Conservation (phyloP, 2,888 invertebrate genomes). For the Nipponacmea schrenckii region DNA sequence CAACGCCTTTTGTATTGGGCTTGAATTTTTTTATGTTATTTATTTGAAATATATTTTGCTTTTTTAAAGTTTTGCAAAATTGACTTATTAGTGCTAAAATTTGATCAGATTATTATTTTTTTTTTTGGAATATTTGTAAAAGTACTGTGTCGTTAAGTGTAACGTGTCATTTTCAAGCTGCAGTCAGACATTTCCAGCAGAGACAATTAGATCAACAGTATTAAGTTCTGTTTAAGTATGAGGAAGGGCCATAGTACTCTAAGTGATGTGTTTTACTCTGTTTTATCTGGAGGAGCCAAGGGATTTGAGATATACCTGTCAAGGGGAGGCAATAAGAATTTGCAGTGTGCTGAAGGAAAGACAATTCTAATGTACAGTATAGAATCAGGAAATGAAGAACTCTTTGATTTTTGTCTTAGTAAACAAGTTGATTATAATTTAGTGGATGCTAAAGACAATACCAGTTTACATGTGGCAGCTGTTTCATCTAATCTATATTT, state of each 20-base stretch:
- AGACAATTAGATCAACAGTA: no score
- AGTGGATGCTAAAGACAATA: not conserved
- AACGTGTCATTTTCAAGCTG: no score
- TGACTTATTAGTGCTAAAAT: no score
- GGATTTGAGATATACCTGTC: not conserved
- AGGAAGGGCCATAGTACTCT: not conserved
- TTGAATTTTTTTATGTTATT: no score
- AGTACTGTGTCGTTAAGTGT: no score
- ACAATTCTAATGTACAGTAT: slow-evolving; percentile 1
- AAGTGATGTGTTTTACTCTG: slow-evolving; percentile 4
- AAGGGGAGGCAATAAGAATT: slow-evolving; percentile 1
- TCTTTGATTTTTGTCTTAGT: not conserved
- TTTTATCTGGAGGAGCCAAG: not conserved
- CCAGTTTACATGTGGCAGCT: not conserved
- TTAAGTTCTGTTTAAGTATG: not conserved
- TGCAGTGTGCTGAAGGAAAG: not conserved
- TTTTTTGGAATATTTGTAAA: no score
- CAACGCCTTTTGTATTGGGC: no score
- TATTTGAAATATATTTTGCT: no score
- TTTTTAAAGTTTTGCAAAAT: no score
- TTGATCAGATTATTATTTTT: no score
- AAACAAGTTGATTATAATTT: not conserved
- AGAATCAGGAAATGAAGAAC: not conserved
- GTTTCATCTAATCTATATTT: not conserved
- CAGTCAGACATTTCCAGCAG: no score